phyloP scores from a whole-genome alignment of 2,113 vertebrate genomes.

The Ptyas mucosa region DNA sequence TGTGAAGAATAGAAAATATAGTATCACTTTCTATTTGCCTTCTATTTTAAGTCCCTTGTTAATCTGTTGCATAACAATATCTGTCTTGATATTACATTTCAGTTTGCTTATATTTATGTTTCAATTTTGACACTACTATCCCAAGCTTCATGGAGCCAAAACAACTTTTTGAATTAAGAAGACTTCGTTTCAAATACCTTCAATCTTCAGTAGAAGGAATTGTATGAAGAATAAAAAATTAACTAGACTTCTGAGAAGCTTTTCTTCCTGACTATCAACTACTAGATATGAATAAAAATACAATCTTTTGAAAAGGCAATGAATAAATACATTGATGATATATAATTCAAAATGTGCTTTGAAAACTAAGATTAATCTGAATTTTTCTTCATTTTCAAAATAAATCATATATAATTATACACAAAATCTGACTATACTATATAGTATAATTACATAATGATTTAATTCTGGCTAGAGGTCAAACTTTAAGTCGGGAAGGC shows the following conservation, averaged over 20 bases:
- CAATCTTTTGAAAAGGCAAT: background rate
- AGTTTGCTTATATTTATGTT: conserved; percentile 1
- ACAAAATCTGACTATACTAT: background rate
- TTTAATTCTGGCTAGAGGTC: background rate
- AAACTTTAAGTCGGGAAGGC: background rate
- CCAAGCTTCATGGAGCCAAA: conserved; percentile 17
- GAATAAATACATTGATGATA: background rate
- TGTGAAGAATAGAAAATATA: background rate
- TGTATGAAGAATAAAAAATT: conserved; percentile 6
- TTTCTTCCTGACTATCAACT: conserved; percentile 9
- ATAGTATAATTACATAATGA: background rate
- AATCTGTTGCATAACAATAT: background rate
- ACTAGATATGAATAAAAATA: conserved; percentile 21
- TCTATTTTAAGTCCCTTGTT: background rate
- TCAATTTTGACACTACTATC: background rate
- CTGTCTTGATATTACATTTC: background rate
- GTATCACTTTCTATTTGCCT: background rate
- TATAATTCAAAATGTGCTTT: background rate
- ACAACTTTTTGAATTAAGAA: conserved; percentile 16
- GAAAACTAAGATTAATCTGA: background rate
- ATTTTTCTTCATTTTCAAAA: background rate
- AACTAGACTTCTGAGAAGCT: conserved; percentile 13
- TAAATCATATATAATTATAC: background rate
- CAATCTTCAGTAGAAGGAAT: background rate
- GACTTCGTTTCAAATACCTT: conserved; percentile 21